Evolutionary conservation across 2,888 invertebrate species (phyloP), one percentile per base, ranked within the genome.

Genomic region (Nemotelus pantherinus): DNA sequence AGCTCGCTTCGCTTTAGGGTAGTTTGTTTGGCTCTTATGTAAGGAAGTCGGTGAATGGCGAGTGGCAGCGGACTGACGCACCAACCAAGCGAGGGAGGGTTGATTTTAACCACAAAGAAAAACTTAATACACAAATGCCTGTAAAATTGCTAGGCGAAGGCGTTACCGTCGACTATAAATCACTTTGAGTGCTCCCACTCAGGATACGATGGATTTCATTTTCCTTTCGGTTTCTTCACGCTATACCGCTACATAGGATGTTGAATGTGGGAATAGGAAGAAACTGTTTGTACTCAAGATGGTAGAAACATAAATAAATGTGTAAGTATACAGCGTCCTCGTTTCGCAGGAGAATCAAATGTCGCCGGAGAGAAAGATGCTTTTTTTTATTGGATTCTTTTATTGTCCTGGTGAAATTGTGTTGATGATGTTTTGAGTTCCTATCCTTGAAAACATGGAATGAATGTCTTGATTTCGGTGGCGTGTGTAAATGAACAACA

Each of bases 61-160:
- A 25, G 25, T 25, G 25, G 25, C 25, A 70, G 41, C 44, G 70
- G 43, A 70, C 70, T 55, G 55, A 70, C 70, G 50, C 70, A 70
- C 43, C 2, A 43, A 50, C 39, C n/a, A 25, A 25, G 25, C 25
- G 25, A 25, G 25, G 50, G 70, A 53, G 70, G 70, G 70, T 70
- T 70, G 70, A 55, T 70, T 70, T 70, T 70, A 70, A 70, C 70
- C 70, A 70, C 70, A 70, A 70, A 70, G 70, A 70, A 53, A n/a
- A 79, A 74, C 77, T 79, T 76, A 77, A 79, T 79, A 79, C 77
- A 77, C 77, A 78, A 79, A 79, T 79, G 79, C 76, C 77, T 79
- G 76, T 79, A 79, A 78, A 77, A 79, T 79, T 79, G 77, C 76
- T 83, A 84, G 83, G 84, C 76, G 70, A 60, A 53, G 77, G 77